phyloP scores from a whole-genome alignment of 1,140 invertebrate genomes.

The Megathymus violae region DNA sequence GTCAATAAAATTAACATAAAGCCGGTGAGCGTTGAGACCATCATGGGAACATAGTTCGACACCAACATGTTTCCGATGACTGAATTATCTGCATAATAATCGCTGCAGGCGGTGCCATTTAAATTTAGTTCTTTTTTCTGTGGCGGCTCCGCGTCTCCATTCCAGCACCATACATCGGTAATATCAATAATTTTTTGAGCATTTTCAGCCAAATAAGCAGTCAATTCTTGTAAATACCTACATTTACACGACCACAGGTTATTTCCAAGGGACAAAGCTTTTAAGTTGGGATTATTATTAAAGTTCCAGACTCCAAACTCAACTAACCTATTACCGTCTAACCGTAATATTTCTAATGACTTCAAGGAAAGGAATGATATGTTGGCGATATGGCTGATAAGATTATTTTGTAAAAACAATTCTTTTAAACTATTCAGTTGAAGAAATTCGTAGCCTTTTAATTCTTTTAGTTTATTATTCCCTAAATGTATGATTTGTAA shows the following conservation, averaged over 20 bases:
- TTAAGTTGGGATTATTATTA: constrained; percentile 87
- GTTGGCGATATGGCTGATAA: constrained; percentile 91
- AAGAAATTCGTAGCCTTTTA: constrained; percentile 96
- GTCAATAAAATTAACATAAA: constrained; percentile 89
- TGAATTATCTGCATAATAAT: constrained; percentile 92
- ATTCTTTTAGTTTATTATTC: constrained; percentile 90
- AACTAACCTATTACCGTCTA: constrained; percentile 93
- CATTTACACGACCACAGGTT: constrained; percentile 96
- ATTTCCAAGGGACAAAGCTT: constrained; percentile 89
- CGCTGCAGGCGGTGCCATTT: constrained; percentile 92
- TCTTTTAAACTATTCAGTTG: constrained; percentile 91
- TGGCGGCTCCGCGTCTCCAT: constrained; percentile 88
- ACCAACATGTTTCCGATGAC: constrained; percentile 93
- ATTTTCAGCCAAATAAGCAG: constrained; percentile 92
- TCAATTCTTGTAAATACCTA: constrained; percentile 93
- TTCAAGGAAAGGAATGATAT: constrained; percentile 90
- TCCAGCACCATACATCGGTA: constrained; percentile 91
- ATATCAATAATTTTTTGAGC: constrained; percentile 91
- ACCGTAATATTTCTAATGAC: constrained; percentile 90
- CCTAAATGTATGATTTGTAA: constrained; percentile 93
- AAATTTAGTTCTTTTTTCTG: constrained; percentile 90
- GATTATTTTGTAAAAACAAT: constrained; percentile 94
- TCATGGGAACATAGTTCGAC: constrained; percentile 93
- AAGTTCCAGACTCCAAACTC: constrained; percentile 94
- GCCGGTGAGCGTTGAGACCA: constrained; percentile 90